These are phyloP conservation scores for Whitmania pigra DNA, from an alignment of 1,140 invertebrate species.

Conservation along the genomic window DNA sequence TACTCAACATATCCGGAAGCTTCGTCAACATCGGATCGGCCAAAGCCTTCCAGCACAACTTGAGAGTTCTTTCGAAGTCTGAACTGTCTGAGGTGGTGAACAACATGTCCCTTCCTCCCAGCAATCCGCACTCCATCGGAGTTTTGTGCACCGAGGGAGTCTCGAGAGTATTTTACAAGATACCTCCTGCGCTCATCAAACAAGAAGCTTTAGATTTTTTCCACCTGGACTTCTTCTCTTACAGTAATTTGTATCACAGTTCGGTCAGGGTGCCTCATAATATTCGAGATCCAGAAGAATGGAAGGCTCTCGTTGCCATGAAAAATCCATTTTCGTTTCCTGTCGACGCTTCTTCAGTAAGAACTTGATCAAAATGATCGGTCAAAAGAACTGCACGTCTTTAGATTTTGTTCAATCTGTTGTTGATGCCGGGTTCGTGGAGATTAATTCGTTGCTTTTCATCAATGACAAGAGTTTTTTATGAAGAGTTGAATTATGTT, in stretches of 20 bases:
- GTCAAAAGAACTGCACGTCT: too few species aligned
- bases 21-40: slow-evolving; percentile 19
- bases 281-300: slow-evolving; percentile 13
- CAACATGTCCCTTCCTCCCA: slow-evolving; percentile 15
- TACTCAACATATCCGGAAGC: slow-evolving; percentile 17
- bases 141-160: slow-evolving; percentile 17
- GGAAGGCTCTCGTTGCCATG: slow-evolving; percentile 16
- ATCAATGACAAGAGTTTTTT: too few species aligned
- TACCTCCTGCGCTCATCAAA: slow-evolving; percentile 16
- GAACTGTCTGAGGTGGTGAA: slow-evolving; percentile 15
- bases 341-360: neutral
- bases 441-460: too few species aligned
- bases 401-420: too few species aligned
- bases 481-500: too few species aligned
- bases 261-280: slow-evolving; percentile 18
- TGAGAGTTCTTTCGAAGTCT: slow-evolving; percentile 8
- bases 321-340: slow-evolving; percentile 13
- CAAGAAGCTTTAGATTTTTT: slow-evolving; percentile 15
- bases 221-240: slow-evolving; percentile 12
- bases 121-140: slow-evolving; percentile 5
- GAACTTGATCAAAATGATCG: too few species aligned
- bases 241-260: slow-evolving; percentile 15
- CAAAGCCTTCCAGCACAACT: slow-evolving; percentile 18
- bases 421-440: too few species aligned
- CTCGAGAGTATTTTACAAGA: slow-evolving; percentile 16